Base-by-base conservation (phyloP, 2,113 vertebrate species). In the Chionomys nivalis region DNA sequence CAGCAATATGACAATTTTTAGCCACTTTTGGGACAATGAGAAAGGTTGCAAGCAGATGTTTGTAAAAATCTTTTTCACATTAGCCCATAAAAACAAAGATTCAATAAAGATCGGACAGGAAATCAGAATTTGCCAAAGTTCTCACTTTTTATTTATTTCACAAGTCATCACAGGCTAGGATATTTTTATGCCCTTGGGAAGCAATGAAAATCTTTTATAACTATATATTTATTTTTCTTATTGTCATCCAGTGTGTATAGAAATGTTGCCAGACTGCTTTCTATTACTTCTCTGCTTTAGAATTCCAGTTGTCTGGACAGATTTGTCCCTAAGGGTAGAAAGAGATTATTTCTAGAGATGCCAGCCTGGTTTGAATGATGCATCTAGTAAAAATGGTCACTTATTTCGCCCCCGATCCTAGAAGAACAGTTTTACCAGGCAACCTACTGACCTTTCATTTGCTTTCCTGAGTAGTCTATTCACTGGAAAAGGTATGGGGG, bases 151-250 rank as follows among this genome's bases (percentile, higher is more conserved):
- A 94, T 94, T 89, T 81, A 95, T 93, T 96, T 96, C 47, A 87
- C 55, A 97, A 96, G 39, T 68, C 47, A 24, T 93, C 73, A 82
- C 44, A 28, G 79, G 70, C 93, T 93, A 93, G 85, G 76, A 36
- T 89, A 90, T 79, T 93, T 82, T 91, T 66, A 44, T 96, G 65
- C 96, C 96, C 87, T 87, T 91, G 91, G 95, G 94, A 98, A 86
- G 73, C 90, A 97, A 87, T 83, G 82, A 95, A 97, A 97, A 96
- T 78, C 63, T 97, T 98, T 97, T 83, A 85, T 91, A 98, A 97
- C 79, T 97, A 98, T 97, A 97, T 94, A 98, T 96, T 98, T 93
- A 97, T 96, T 96, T 95, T 96, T 98, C 97, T 95, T 92, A 93
- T 95, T 93, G 91, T 94, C 77, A 94, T 89, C 52, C n/a, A 61